Percentiles rank a stretch among this genome's conserved stretches.
phyloP scores from a whole-genome alignment of 2,797 vertebrate species.

The Percopsis omiscomaycus region DNA sequence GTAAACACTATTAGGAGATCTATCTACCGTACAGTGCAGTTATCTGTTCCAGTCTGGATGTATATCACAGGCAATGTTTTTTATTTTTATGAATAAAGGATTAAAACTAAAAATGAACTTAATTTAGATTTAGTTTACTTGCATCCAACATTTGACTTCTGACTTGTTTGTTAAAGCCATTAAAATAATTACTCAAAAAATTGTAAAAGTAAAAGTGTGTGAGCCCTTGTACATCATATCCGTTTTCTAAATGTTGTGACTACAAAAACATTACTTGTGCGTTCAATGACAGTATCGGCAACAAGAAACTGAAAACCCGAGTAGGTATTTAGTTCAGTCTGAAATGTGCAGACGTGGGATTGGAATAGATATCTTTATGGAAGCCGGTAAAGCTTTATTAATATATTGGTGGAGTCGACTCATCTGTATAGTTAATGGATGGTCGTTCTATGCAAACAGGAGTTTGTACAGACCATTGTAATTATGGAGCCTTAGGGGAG shows the following conservation, averaged over 20 bases:
- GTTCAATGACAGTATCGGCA: constrained; percentile 29
- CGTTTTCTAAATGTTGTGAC: constrained; percentile 24
- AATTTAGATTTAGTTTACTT: too few species aligned
- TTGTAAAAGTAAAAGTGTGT: too few species aligned
- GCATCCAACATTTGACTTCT: too few species aligned
- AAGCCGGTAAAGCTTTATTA: constrained; percentile 24
- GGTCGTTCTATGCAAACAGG: constrained; percentile 77
- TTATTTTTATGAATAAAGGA: constrained; percentile 27
- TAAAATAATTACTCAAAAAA: background rate
- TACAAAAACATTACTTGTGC: constrained; percentile 5
- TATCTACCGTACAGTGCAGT: constrained; percentile 35
- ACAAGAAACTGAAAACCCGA: constrained; percentile 23
- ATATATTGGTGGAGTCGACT: constrained; percentile 49
- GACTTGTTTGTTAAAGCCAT: background rate
- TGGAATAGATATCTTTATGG: constrained; percentile 13
- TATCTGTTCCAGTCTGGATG: constrained; percentile 41
- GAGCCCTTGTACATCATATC: constrained; percentile 1
- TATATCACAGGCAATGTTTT: constrained; percentile 38
- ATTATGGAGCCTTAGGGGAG: constrained; percentile 81
- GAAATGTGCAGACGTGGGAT: constrained; percentile 9
- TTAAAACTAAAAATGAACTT: too few species aligned
- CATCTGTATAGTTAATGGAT: constrained; percentile 71
- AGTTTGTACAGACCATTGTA: constrained; percentile 81
- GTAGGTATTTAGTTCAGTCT: constrained; percentile 31
- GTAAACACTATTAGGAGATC: constrained; percentile 27